Conservation (phyloP, 2,888 invertebrate genomes). For the Ophion ventricosus region DNA sequence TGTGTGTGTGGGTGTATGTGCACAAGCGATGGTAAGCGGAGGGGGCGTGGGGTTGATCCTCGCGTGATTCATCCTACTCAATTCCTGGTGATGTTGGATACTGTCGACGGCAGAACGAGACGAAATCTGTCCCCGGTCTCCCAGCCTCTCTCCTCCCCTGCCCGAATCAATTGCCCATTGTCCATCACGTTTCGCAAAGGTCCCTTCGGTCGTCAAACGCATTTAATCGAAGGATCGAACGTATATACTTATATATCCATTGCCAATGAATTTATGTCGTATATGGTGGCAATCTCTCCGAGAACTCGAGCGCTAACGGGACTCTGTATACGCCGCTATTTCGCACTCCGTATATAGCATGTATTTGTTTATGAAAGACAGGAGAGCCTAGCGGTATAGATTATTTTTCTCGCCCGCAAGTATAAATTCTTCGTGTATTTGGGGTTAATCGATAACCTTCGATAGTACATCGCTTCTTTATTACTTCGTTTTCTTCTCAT, state of each 20-base stretch:
- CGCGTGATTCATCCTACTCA: conserved; percentile 63
- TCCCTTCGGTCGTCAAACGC: conserved; percentile 47
- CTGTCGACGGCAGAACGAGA: conserved; percentile 37
- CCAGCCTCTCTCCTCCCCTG: not conserved
- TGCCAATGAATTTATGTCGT: conserved; percentile 42
- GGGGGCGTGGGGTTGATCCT: conserved; percentile 12
- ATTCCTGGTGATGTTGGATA: conserved; percentile 40
- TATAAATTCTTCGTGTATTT: conserved; percentile 35
- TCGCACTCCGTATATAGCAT: no score
- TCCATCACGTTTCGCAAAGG: conserved; percentile 34
- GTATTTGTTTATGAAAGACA: not conserved
- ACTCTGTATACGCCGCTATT: not conserved
- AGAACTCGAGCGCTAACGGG: conserved; percentile 9
- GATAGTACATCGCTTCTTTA: not conserved
- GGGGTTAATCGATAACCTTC: conserved; percentile 50
- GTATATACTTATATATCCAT: conserved; percentile 6
- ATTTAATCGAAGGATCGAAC: conserved; percentile 48
- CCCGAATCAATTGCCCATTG: conserved; percentile 48
- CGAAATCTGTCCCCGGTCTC: conserved; percentile 34
- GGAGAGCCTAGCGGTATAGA: conserved; percentile 19
- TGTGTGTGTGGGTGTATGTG: conserved; percentile 14
- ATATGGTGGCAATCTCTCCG: not conserved
- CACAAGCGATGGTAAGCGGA: conserved; percentile 9
- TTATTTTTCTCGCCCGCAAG: conserved; percentile 9
- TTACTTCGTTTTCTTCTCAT: conserved; percentile 8